These are phyloP conservation scores for Crotalus tigris DNA, from an alignment of 2,113 vertebrate genomes.

Conservation along the genomic window DNA sequence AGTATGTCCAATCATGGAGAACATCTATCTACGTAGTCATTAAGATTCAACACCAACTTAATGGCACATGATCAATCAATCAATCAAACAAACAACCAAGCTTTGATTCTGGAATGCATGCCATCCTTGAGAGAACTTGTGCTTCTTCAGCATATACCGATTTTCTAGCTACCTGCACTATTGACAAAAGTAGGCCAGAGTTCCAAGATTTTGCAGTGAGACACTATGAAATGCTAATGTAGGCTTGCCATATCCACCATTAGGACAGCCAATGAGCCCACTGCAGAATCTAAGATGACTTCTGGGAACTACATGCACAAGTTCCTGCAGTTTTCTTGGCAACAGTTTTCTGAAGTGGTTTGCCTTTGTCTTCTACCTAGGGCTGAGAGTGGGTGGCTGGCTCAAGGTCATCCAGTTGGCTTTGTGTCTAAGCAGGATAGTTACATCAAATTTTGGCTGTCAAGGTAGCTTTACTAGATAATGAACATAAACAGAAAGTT, in stretches of 20 bases:
- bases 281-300: background rate
- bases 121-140: background rate
- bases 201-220: background rate
- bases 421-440: background rate
- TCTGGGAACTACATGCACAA: background rate
- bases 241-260: background rate
- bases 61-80: background rate
- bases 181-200: too few relatives aligned
- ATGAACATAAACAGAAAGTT: background rate
- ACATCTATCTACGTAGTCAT: background rate
- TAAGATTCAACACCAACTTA: background rate
- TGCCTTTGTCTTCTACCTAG: background rate
- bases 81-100: background rate
- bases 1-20: background rate
- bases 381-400: background rate
- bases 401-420: background rate
- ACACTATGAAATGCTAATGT: background rate
- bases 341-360: background rate
- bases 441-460: background rate
- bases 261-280: background rate
- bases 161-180: background rate
- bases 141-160: background rate
- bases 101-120: background rate
- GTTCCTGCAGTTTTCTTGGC: background rate
- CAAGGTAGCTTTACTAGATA: background rate